Evolutionary conservation across 2,113 vertebrate species (phyloP), one percentile per base, ranked within the genome.

Genomic region (Gopherus flavomarginatus): DNA sequence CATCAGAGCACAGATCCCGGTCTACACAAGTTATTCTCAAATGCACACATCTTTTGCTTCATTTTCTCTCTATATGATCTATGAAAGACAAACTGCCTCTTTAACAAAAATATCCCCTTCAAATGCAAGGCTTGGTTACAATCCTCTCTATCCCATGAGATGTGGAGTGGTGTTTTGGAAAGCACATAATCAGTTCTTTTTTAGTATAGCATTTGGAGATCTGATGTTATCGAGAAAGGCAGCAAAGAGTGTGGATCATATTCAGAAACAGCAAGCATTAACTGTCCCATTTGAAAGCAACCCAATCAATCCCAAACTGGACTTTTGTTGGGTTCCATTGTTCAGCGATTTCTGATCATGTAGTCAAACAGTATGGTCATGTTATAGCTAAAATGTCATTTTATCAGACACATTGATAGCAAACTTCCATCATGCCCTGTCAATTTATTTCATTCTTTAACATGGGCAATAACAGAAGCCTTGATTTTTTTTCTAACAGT

Each of bases 351-450:
- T 52, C 31, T 19, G 29, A 81, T 19, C 31, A 50, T 17, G 35
- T 12, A 75, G 38, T 42, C 85, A 88, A 80, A 38, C 49, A 72
- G 53, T 47, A 19, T 0, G 2, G 57, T 26, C 56, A 9, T 21
- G 35, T n/a, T 69, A n/a, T 35, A 65, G 31, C 31, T 35, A 65
- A 88, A 78, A 83, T 24, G 4, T 1, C 12, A 35, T 19, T 81
- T 44, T 78, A 47, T 75, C 0, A 0, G n/a, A 12, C 79, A 72
- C 75, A 62, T 29, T 29, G 0, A 0, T 29, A n/a, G 65, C 31
- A n/a, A 44, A 52, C 0, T 29, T 59, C 57, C 27, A 59, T 59
- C 57, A 29, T 59, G 8, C 85, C 79, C 86, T 86, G 93, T 85
- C 89, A 85, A 52, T 22, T 47, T 72, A 2, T 44, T 38, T 54